Conservation (phyloP, 1,140 invertebrate species). For the Diachasma alloeum region DNA sequence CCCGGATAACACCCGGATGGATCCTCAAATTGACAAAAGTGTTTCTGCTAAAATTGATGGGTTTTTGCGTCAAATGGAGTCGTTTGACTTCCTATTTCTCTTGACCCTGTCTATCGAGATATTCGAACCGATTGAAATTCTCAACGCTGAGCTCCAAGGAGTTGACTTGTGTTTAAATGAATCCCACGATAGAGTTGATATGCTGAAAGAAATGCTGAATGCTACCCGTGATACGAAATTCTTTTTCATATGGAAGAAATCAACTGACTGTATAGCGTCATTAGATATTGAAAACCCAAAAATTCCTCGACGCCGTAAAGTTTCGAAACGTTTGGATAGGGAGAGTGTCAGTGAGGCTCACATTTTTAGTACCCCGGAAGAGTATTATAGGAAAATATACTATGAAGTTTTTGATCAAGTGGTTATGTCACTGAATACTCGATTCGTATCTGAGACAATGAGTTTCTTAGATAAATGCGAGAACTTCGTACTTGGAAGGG, state of each 20-base stretch:
- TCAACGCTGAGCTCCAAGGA: background rate
- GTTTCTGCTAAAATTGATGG: background rate
- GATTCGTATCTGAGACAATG: background rate
- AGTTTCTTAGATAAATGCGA: background rate
- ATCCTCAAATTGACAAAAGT: no score
- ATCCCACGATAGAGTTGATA: background rate
- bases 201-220: background rate
- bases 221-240: background rate
- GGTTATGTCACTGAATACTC: background rate
- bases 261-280: background rate
- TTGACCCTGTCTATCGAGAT: background rate
- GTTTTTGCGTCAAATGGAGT: background rate
- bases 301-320: background rate
- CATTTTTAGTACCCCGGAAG: background rate
- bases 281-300: background rate
- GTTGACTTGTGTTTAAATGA: background rate
- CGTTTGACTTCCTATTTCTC: background rate
- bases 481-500: background rate
- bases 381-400: background rate
- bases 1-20: no score
- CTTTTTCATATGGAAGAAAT: background rate
- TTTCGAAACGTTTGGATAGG: background rate
- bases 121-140: background rate
- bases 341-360: background rate
- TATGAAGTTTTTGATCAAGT: background rate